Evolutionary conservation across 2,888 invertebrate genomes (phyloP).

Genomic region (Agrenia bidenticulata): DNA sequence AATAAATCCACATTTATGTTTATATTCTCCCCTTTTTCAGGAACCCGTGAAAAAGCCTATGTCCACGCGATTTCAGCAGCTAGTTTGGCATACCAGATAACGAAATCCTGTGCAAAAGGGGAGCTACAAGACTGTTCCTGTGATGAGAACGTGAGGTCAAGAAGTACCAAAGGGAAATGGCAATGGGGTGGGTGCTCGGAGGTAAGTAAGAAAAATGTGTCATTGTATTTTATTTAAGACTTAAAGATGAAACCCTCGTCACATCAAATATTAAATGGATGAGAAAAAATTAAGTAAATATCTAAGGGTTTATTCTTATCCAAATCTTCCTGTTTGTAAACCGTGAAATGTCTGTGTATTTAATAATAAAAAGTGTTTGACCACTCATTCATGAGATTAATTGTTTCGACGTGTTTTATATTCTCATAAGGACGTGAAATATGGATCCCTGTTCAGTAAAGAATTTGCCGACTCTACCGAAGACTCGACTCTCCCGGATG

Average conservation of each 20-base stretch:
- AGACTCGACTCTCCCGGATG: constrained; percentile 69
- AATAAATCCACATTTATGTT: no score
- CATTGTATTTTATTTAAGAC: neutral
- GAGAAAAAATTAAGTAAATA: neutral
- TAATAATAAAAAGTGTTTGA: neutral
- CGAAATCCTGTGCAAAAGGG: constrained; percentile 81
- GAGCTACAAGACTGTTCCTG: constrained; percentile 86
- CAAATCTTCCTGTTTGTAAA: neutral
- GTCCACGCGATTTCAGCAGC: constrained; percentile 86
- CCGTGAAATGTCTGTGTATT: neutral
- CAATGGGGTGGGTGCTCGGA: constrained; percentile 95
- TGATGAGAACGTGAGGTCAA: constrained; percentile 72
- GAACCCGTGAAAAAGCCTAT: constrained; percentile 85
- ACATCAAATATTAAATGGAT: neutral
- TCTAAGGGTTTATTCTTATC: no score
- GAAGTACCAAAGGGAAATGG: constrained; percentile 74
- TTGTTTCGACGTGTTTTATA: neutral
- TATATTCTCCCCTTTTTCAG: constrained; percentile 62
- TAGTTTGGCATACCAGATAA: constrained; percentile 83
- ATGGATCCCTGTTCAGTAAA: constrained; percentile 79
- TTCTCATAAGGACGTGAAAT: constrained; percentile 68
- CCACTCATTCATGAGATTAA: constrained; percentile 2
- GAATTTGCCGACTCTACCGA: constrained; percentile 84
- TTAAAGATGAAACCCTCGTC: neutral
- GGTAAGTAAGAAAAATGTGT: constrained; percentile 61